phyloP scores from a whole-genome alignment of 2,113 vertebrate species.

The Corvus moneduloides region DNA sequence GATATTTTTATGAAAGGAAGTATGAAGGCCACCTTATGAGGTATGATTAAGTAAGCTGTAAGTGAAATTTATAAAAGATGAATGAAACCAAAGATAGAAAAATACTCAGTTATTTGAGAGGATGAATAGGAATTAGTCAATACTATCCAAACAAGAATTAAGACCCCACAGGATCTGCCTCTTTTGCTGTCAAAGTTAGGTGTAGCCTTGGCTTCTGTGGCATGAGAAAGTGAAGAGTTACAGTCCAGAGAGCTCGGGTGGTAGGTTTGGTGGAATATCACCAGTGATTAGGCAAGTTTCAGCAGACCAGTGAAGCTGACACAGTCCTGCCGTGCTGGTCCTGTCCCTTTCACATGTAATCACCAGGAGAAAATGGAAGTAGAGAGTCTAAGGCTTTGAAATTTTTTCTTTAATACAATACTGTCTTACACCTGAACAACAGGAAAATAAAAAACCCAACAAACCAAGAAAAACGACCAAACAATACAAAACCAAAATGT shows the following conservation, averaged over 20 bases:
- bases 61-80: not conserved
- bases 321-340: not conserved
- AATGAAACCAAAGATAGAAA: not conserved
- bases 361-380: not conserved
- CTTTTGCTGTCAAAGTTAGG: not conserved
- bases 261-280: not conserved
- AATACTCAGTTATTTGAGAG: not conserved
- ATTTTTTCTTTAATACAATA: not conserved
- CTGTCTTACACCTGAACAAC: not conserved
- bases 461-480: not conserved
- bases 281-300: not conserved
- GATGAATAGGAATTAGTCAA: not conserved
- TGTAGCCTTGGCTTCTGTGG: not conserved
- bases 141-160: not conserved
- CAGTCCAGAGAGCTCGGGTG: not conserved
- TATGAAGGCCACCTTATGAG: not conserved
- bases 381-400: not conserved
- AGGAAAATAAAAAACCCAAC: not conserved
- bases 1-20: not conserved
- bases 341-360: not conserved
- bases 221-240: not conserved
- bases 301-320: not conserved
- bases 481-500: not conserved
- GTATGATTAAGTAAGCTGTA: not conserved
- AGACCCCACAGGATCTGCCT: too few relatives aligned